Evolutionary conservation across 2,888 invertebrate genomes (phyloP), one percentile per base, ranked within the genome.

Genomic region (Magallana nippona): DNA sequence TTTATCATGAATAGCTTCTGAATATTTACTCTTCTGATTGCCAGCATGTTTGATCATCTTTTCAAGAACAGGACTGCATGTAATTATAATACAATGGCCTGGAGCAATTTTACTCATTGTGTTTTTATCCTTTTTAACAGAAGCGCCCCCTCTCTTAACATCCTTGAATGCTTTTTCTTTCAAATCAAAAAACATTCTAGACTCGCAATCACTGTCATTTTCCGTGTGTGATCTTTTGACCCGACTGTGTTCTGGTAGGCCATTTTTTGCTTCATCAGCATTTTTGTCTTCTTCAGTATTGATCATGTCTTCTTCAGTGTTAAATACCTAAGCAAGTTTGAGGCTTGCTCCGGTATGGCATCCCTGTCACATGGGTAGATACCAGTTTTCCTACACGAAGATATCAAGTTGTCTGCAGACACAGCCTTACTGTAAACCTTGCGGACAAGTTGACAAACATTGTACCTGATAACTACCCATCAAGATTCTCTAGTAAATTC

Each of bases 381-480:
- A 19, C 84, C 78, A 57, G 62, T 32, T 84, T 83, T 55, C 55
- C 81, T 32, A 83, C 84, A 8, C 19, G 82, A 63, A 55, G 81
- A 58, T 58, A 82, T 79, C 27, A 83, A 79, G 63, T 87, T 85
- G 27, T 57, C 44, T n/a, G 83, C 10, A n/a, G 82, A 77, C 17
- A 87, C 71, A 13, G 86, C 82, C 22, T 79, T 55, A 15, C 55
- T 44, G 44, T 85, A 81, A 10, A 80, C 83, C 19, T 82, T 87
- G 58, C 84, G 81, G 11, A 83, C 83, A 55, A 87, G 22, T 10
- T 60, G 11, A 77, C 84, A 81, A 13, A 87, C 80, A n/a, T 86
- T 80, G 58, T 83, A 78, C n/a, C 83, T 77, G 19, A 84, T 86
- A 10, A 85, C 82, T 0, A 44, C 77, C 57, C 82, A 63, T 44